Evolutionary conservation across 2,888 invertebrate species (phyloP).

Genomic region (Odontomyia ornata): DNA sequence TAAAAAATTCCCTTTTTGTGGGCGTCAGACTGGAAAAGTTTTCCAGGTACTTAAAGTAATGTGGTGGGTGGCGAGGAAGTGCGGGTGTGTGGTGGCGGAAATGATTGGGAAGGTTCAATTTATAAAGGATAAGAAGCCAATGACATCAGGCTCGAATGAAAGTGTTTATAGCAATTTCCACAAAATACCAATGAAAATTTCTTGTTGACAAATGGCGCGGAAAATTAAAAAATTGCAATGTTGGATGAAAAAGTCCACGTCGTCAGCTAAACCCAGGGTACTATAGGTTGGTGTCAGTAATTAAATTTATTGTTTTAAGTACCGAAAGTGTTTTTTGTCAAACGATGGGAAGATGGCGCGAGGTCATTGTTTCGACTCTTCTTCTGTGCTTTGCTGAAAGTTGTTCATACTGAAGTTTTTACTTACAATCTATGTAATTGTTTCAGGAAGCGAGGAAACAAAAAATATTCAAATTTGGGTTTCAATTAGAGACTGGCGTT

Average conservation of each 20-base stretch:
- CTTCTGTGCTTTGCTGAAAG: too few species aligned
- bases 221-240: slow-evolving; percentile 12
- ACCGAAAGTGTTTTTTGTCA: too few species aligned
- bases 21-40: not conserved
- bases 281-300: too few species aligned
- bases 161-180: not conserved
- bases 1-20: not conserved
- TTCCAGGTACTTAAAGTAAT: not conserved
- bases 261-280: too few species aligned
- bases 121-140: not conserved
- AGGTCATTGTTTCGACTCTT: too few species aligned
- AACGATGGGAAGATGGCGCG: too few species aligned
- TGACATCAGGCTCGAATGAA: not conserved
- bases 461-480: too few species aligned
- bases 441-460: too few species aligned
- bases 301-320: too few species aligned
- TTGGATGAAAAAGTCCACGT: not conserved
- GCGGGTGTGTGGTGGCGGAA: not conserved
- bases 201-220: slow-evolving; percentile 12
- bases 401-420: too few species aligned
- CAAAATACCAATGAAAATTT: not conserved
- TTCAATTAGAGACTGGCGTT: too few species aligned
- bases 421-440: too few species aligned
- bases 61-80: not conserved
- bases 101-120: not conserved